Percentiles rank a stretch among this genome's conserved stretches.
Evolutionary conservation across 1,140 invertebrate genomes (phyloP).

Genomic region (Caenorhabditis inopinata): DNA sequence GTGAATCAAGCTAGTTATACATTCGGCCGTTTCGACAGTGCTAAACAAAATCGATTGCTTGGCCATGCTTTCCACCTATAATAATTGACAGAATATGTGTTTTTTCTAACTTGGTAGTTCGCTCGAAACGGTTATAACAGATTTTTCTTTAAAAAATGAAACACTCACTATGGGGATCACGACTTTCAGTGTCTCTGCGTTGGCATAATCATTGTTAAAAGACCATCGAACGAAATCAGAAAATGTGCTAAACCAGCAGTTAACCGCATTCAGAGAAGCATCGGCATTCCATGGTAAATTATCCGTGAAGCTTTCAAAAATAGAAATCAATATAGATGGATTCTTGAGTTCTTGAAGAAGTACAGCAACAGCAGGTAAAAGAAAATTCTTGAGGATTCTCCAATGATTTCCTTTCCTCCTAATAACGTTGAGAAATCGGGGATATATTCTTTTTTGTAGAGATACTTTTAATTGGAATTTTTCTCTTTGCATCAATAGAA

Average conservation of each 20-base stretch:
- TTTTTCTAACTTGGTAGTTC: too few species aligned
- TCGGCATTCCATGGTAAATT: not conserved
- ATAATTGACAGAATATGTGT: not conserved
- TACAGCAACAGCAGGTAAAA: not conserved
- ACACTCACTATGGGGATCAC: not conserved
- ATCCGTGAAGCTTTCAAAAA: not conserved
- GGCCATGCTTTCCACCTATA: not conserved
- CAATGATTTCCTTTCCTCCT: conserved; percentile 21
- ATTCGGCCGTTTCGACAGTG: not conserved
- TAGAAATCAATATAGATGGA: not conserved
- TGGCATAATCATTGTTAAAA: not conserved
- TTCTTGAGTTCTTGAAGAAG: not conserved
- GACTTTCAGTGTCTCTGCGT: not conserved
- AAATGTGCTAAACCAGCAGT: not conserved
- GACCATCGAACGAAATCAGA: not conserved
- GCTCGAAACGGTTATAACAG: too few species aligned
- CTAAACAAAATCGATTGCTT: not conserved
- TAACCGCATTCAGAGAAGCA: not conserved
- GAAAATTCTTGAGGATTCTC: not conserved
- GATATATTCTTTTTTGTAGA: not conserved
- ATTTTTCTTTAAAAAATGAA: too few species aligned
- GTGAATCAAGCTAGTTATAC: not conserved
- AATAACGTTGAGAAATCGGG: not conserved
- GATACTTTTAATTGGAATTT: not conserved
- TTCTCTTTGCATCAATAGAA: not conserved